Evolutionary conservation across 2,113 vertebrate genomes (phyloP), one percentile per base, ranked within the genome.

Genomic region (Ascaphus truei): DNA sequence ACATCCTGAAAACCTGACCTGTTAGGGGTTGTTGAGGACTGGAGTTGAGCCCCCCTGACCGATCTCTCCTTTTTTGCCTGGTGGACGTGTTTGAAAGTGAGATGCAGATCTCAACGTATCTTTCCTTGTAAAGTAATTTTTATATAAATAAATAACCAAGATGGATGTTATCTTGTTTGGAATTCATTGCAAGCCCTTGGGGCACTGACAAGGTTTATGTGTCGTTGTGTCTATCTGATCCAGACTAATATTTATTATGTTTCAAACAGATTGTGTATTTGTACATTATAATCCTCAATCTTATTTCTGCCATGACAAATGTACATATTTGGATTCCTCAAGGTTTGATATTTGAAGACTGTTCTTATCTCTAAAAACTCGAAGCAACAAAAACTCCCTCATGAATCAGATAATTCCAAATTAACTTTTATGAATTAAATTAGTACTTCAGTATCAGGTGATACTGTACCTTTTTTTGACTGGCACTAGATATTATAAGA

Each of bases 161-260:
- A 41, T 53, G 25, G 22, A 58, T 68, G 5, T 68, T 59, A 68
- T 68, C 55, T 68, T 34, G 20, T 31, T n/a, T n/a, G 45, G 45
- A 45, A 33, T 56, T 18, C n/a, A 18, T 18, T 30, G n/a, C 20
- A 33, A n/a, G 18, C 31, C n/a, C 27, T n/a, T 56, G 29, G n/a
- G 33, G 52, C 29, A 30, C 13, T 33, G 7, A 56, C 2, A 2
- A 62, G 51, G 12, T 15, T 29, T 34, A 34, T 26, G 30, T 16
- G 18, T 33, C 53, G 23, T 8, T 5, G 1, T 15, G 13, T 2
- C 20, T 59, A 59, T 68, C 55, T 59, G 41, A 59, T 68, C 15
- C 57, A 59, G 43, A 68, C 55, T 37, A 48, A 68, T 58, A 50
- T 58, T 36, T 59, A 50, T 68, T 60, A 48, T 68, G 30, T 20